Percentiles rank a stretch among this genome's conserved stretches.
Evolutionary conservation across 2,888 invertebrate genomes (phyloP).

Genomic region (Pocota personata): DNA sequence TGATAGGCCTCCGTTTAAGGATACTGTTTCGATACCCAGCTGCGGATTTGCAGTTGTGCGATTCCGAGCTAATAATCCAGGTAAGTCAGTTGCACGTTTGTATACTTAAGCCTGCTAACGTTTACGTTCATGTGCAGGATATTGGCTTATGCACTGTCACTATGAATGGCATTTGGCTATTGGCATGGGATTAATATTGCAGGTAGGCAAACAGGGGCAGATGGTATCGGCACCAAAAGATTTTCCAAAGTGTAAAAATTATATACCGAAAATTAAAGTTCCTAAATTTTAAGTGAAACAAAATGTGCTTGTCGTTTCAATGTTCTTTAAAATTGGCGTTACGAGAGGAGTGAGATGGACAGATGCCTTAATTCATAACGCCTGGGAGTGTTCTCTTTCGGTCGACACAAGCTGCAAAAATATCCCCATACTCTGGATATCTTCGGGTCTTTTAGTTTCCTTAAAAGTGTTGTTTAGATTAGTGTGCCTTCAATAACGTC

Average conservation of each 20-base stretch:
- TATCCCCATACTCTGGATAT: no score
- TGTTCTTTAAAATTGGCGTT: neutral
- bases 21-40: constrained; percentile 79
- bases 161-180: constrained; percentile 78
- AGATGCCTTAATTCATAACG: no score
- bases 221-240: constrained; percentile 87
- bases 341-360: no score
- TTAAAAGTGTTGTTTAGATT: no score
- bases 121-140: constrained; percentile 74
- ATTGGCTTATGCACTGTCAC: constrained; percentile 79
- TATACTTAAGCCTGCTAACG: neutral
- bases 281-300: neutral
- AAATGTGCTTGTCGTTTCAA: neutral
- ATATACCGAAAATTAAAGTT: constrained; percentile 81
- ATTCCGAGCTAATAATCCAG: constrained; percentile 78
- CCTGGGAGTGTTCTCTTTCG: no score
- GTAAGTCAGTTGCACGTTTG: constrained; percentile 50
- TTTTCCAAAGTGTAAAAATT: constrained; percentile 91
- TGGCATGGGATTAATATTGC: constrained; percentile 78
- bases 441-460: no score
- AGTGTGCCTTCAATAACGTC: no score
- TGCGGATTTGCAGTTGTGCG: constrained; percentile 79
- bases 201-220: constrained; percentile 84
- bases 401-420: no score
- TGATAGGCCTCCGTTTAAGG: constrained; percentile 78